phyloP scores from a whole-genome alignment of 2,113 vertebrate species.

The Smithornis capensis region DNA sequence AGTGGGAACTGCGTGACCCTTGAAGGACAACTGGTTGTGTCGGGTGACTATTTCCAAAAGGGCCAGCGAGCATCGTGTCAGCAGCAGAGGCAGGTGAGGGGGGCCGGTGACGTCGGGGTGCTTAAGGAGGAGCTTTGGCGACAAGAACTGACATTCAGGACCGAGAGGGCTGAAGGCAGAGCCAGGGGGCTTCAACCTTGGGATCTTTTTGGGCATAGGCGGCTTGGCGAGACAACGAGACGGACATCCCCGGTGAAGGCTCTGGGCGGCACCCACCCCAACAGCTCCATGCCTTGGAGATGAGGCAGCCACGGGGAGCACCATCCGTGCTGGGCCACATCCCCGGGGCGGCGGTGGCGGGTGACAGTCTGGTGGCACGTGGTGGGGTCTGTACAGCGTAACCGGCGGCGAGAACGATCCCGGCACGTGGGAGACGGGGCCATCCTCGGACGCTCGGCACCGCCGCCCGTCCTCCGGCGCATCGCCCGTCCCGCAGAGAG shows the following conservation, averaged over 20 bases:
- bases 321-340: background rate
- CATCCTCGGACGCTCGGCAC: slow-evolving; percentile 18
- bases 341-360: background rate
- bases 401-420: slow-evolving; percentile 30
- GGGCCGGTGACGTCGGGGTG: rapidly evolving
- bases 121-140: slow-evolving; percentile 33
- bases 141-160: slow-evolving; percentile 26
- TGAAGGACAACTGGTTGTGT: background rate
- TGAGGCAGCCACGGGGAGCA: background rate
- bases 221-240: slow-evolving; percentile 9
- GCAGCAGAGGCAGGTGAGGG: background rate
- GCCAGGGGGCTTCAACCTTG: background rate
- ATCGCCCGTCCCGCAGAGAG: background rate
- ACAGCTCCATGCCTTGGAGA: background rate
- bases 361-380: slow-evolving; percentile 47
- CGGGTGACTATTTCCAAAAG: rapidly evolving
- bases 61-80: background rate
- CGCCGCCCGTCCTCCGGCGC: slow-evolving; percentile 21
- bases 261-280: background rate
- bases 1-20: background rate
- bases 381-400: slow-evolving; percentile 62
- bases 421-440: slow-evolving; percentile 38
- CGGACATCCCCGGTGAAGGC: background rate
- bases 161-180: background rate
- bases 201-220: slow-evolving; percentile 22